Percentiles rank a stretch among this genome's conserved stretches.
These are phyloP conservation scores for Meloe dianella DNA, from an alignment of 2,888 invertebrate genomes.

Conservation along the genomic window DNA sequence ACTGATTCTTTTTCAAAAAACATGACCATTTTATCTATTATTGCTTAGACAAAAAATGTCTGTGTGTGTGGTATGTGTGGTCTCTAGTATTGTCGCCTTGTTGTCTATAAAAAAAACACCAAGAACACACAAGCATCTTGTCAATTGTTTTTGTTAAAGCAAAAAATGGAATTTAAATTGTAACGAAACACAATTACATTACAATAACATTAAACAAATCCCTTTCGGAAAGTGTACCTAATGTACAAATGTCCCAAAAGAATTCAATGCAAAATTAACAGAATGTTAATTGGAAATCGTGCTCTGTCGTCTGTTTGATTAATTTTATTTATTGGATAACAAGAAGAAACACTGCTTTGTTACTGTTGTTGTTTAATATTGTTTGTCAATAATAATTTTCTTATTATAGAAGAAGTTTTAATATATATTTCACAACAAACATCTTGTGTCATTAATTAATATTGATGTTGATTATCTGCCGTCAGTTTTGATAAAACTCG, in stretches of 20 bases:
- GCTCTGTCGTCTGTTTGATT: constrained; percentile 31
- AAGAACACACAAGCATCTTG: constrained; percentile 17
- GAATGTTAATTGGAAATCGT: constrained; percentile 41
- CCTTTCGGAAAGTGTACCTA: constrained; percentile 18
- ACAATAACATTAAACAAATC: constrained; percentile 24
- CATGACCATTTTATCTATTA: constrained; percentile 38
- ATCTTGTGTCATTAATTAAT: constrained; percentile 5
- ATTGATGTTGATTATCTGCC: constrained; percentile 3
- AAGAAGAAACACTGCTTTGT: background rate
- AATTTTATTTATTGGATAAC: constrained; percentile 1
- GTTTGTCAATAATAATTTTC: background rate
- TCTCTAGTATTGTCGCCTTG: constrained; percentile 27
- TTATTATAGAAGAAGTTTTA: background rate
- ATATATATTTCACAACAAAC: background rate
- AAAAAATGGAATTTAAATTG: constrained; percentile 33
- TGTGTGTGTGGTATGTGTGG: constrained; percentile 48
- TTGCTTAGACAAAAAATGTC: constrained; percentile 36
- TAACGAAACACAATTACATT: constrained; percentile 30
- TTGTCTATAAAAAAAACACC: constrained; percentile 18
- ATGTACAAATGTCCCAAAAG: constrained; percentile 22
- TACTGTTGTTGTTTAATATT: background rate
- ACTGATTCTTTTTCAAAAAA: constrained; percentile 36
- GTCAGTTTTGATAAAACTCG: background rate
- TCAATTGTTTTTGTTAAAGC: constrained; percentile 19
- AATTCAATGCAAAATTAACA: constrained; percentile 24